Conservation (phyloP, 2,888 invertebrate genomes). For the Cylloceria caligata region DNA sequence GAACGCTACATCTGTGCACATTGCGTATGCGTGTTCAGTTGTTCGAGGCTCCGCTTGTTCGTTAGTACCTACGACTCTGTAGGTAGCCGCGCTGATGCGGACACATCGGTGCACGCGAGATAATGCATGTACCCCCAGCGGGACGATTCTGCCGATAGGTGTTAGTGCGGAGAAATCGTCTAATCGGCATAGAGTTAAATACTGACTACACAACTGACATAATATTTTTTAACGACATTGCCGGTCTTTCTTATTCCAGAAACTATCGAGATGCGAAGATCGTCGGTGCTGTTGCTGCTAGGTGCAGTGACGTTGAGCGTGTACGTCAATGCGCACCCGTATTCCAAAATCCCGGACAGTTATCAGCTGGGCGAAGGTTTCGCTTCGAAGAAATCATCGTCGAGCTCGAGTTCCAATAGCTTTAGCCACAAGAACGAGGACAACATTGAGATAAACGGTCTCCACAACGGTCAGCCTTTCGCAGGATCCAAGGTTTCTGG, state of each 20-base stretch:
- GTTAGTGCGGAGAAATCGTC: too few species aligned
- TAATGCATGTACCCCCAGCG: too few species aligned
- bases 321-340: constrained; percentile 70
- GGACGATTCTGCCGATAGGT: too few species aligned
- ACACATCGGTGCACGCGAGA: too few species aligned
- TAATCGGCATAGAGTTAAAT: too few species aligned
- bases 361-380: constrained; percentile 54
- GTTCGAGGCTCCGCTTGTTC: too few species aligned
- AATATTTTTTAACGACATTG: background rate
- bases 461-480: constrained; percentile 67
- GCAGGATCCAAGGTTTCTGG: constrained; percentile 64
- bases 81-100: too few species aligned
- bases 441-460: constrained; percentile 64
- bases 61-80: too few species aligned
- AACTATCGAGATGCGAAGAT: constrained; percentile 72
- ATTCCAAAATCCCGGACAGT: constrained; percentile 69
- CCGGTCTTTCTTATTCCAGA: constrained; percentile 19
- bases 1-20: too few species aligned
- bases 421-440: constrained; percentile 68
- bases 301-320: constrained; percentile 71
- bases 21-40: too few species aligned
- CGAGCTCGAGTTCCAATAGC: constrained; percentile 69
- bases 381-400: constrained; percentile 63
- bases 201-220: background rate
- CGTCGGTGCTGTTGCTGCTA: constrained; percentile 71